Evolutionary conservation across 2,797 vertebrate species (phyloP).

Genomic region (Coluber constrictor): DNA sequence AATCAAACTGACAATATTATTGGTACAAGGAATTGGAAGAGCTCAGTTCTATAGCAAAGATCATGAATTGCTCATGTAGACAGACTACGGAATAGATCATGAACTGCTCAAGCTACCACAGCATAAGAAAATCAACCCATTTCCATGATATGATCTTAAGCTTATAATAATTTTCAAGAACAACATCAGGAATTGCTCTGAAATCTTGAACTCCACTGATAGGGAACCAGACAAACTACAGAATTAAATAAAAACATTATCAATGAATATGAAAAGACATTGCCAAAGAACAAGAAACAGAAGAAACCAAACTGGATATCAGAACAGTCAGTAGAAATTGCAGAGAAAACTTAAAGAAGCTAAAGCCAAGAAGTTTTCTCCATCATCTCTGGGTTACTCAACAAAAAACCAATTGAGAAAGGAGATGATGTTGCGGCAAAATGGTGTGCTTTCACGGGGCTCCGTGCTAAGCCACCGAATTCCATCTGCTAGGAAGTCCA

Average conservation of each 20-base stretch:
- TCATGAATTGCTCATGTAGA: background rate
- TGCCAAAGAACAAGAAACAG: background rate
- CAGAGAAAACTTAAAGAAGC: background rate
- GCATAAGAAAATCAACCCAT: background rate
- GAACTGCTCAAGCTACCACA: background rate
- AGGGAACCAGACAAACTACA: no score
- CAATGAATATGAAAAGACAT: background rate
- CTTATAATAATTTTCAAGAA: background rate
- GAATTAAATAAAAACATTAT: no score
- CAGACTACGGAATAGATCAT: background rate
- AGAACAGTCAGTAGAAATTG: background rate
- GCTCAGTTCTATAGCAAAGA: background rate
- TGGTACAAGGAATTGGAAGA: no score
- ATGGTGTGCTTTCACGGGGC: no score
- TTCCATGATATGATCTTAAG: background rate
- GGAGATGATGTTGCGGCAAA: no score
- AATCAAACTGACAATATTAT: no score
- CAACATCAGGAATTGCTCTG: background rate
- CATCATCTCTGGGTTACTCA: no score
- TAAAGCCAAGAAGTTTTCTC: no score
- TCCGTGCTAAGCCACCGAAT: no score
- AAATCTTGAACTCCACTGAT: no score
- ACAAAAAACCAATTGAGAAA: no score
- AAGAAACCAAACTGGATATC: background rate
- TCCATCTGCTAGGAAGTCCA: no score